phyloP scores from a whole-genome alignment of 2,113 vertebrate genomes.

The Ailurus styani region DNA sequence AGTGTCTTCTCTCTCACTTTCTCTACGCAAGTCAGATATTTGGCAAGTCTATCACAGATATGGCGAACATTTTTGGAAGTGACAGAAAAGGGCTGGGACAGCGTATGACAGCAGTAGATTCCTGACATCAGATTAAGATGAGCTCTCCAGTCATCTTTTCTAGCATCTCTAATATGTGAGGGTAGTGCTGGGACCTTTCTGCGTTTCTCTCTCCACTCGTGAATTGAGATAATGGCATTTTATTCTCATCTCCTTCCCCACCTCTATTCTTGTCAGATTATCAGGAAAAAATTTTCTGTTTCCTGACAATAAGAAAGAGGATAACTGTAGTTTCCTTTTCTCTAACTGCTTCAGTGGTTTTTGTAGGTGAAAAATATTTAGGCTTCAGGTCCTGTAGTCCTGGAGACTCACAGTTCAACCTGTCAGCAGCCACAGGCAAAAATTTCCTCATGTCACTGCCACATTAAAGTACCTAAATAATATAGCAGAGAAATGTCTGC shows the following conservation, averaged over 20 bases:
- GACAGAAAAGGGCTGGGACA: not conserved
- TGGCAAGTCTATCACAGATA: not conserved
- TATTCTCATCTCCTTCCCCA: slow-evolving; percentile 12
- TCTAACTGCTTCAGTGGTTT: slow-evolving; percentile 18
- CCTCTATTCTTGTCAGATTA: slow-evolving; percentile 24
- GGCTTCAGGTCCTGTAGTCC: not conserved
- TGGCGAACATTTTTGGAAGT: not conserved
- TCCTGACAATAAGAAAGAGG: slow-evolving; percentile 18
- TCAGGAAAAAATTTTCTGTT: not conserved
- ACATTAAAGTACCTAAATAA: not conserved
- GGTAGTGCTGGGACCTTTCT: not conserved
- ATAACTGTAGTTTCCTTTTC: not conserved
- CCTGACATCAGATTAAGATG: not conserved
- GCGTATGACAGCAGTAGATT: not conserved
- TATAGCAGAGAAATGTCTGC: not conserved
- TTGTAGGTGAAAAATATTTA: slow-evolving; percentile 25
- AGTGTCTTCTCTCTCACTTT: not conserved
- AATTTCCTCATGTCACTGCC: not conserved
- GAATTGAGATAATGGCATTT: slow-evolving; percentile 2
- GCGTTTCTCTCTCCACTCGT: slow-evolving; percentile 6
- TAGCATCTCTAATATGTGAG: not conserved
- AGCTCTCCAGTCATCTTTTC: not conserved
- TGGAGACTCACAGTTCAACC: not conserved
- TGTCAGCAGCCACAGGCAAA: not conserved
- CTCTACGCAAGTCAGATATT: not conserved